These are phyloP conservation scores for Bedellia somnulentella DNA, from an alignment of 2,888 invertebrate species.

Conservation along the genomic window DNA sequence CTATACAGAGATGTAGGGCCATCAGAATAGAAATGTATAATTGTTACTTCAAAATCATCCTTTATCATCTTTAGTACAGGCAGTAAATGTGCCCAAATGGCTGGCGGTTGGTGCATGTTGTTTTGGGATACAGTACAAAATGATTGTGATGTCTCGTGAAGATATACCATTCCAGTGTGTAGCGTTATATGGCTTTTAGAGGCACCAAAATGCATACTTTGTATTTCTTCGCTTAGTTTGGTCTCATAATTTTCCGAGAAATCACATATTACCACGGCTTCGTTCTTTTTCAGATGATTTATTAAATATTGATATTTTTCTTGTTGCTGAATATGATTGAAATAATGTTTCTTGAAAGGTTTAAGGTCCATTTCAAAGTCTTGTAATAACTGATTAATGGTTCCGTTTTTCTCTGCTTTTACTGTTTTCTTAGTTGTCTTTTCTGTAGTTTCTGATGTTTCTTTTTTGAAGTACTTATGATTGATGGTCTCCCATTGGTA, in stretches of 20 bases:
- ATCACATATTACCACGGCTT: constrained; percentile 8
- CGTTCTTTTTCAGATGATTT: constrained; percentile 2
- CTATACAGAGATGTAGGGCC: constrained; percentile 9
- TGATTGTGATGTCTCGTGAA: constrained; percentile 8
- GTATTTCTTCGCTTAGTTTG: constrained; percentile 10
- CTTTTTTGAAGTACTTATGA: constrained; percentile 1
- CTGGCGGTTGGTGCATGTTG: constrained; percentile 1
- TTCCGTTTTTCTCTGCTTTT: neutral
- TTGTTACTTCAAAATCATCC: neutral
- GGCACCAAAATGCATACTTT: constrained; percentile 10
- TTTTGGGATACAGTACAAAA: constrained; percentile 5
- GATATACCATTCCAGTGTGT: constrained; percentile 10
- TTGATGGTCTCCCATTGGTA: neutral
- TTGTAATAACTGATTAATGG: constrained; percentile 1
- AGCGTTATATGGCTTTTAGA: constrained; percentile 9
- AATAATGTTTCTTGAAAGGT: constrained; percentile 4
- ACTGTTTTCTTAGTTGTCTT: constrained; percentile 1
- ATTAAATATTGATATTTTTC: constrained; percentile 2
- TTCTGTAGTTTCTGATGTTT: neutral
- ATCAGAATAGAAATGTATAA: constrained; percentile 11
- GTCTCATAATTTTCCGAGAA: constrained; percentile 11
- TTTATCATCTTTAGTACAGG: constrained; percentile 1
- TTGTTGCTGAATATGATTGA: constrained; percentile 4
- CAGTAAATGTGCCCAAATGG: constrained; percentile 3
- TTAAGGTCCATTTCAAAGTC: constrained; percentile 1